Evolutionary conservation across 1,140 invertebrate species (phyloP), one percentile per base, ranked within the genome.

Genomic region (Drosophila athabasca): DNA sequence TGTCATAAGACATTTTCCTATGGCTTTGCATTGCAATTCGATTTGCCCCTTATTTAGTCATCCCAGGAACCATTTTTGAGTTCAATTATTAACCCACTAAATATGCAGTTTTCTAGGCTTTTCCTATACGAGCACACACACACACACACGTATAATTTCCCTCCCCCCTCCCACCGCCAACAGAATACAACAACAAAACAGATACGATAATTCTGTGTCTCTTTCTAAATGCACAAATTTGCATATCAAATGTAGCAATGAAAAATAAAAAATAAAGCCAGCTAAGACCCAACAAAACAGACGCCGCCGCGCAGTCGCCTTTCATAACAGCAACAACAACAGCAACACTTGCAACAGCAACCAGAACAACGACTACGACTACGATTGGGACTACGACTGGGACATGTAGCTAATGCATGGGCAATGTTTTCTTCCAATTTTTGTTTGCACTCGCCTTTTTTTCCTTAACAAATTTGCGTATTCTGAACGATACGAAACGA

Each of bases 301-400:
- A 84, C 81, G 82, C 73, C 81, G 82, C 73, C 82, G 81, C 81
- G 82, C 73, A 87, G 80, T 84, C 80, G 80, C 80, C 73, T 82
- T 82, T 65, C 68, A 82, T 78, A 62, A 76, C 35, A 51, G 24
- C 31, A 58, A 58, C 54, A 60, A 41, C 62, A 49, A 50, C n/a
- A 54, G 35, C 54, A 59, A 29, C n/a, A 50, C 44, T 55, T 46
- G 50, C 51, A 51, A 35, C 8, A 69, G 58, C 58, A 62, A 68
- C 49, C 59, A 45, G 45, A 65, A 62, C 26, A 62, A 26, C 24
- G 54, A 26, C 51, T 58, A 24, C 41, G 64, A 55, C 35, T 49
- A 54, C 44, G 29, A 31, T 2, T 31, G 29, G 29, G 24, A 58
- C 24, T 45, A 51, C 48, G 52, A 76, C 24, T 45, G 55, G 52